Conservation (phyloP, 2,888 invertebrate genomes). For the Polydrusus tereticollis region DNA sequence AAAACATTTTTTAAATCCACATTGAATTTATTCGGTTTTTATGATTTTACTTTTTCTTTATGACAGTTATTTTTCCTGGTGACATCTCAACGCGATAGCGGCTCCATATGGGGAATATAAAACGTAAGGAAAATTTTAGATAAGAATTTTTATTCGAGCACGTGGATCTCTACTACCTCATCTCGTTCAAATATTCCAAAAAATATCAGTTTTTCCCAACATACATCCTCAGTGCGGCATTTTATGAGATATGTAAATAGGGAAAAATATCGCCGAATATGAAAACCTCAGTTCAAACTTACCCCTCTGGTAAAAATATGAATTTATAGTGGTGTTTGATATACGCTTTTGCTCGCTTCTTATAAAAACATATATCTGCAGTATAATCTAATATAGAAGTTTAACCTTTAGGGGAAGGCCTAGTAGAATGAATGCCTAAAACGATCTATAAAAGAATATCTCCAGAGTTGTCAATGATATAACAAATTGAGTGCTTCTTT, state of each 20-base stretch:
- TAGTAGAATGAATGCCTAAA: background rate
- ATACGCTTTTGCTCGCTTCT: constrained; percentile 52
- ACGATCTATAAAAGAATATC: too few relatives aligned
- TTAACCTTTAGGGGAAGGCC: constrained; percentile 2
- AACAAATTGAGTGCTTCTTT: too few relatives aligned
- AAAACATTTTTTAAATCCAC: background rate
- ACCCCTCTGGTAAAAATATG: constrained; percentile 58
- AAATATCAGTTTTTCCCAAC: constrained; percentile 59
- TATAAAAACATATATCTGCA: constrained; percentile 40
- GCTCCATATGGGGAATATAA: constrained; percentile 22
- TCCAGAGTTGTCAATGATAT: too few relatives aligned
- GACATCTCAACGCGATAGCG: constrained; percentile 11
- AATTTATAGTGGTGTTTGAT: constrained; percentile 61
- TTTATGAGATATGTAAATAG: constrained; percentile 66
- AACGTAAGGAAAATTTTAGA: constrained; percentile 28
- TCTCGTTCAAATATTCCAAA: constrained; percentile 54
- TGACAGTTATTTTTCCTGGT: background rate
- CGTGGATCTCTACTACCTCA: constrained; percentile 35
- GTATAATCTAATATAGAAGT: constrained; percentile 37
- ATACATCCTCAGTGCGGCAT: constrained; percentile 58
- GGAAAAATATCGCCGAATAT: constrained; percentile 63
- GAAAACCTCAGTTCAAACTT: constrained; percentile 64
- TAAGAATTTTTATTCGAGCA: constrained; percentile 41
- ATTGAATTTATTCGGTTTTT: background rate
- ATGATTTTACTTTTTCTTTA: constrained; percentile 12